A percentile compares a stretch with the other conserved stretches of the same genome.
Conservation (phyloP, 2,888 invertebrate species). For the Amorpha juglandis region DNA sequence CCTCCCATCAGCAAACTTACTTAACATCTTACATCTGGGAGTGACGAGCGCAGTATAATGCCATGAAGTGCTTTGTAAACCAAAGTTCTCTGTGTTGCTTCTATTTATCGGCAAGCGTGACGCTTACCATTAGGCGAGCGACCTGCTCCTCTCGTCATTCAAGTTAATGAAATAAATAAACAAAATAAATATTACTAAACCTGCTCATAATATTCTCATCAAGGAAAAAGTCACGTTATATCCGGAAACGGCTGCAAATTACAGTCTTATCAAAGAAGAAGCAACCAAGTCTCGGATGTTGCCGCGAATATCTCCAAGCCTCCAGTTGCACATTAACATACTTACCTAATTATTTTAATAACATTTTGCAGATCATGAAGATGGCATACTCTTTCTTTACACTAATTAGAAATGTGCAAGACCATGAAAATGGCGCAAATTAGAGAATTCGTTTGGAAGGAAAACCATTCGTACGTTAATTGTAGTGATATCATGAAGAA, state of each 20-base stretch:
- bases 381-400: constrained; percentile 71
- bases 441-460: constrained; percentile 6
- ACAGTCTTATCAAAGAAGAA: constrained; percentile 15
- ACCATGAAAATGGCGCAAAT: constrained; percentile 31
- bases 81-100: too few relatives aligned
- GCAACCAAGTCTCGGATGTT: constrained; percentile 13
- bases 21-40: too few relatives aligned
- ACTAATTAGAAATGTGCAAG: constrained; percentile 58
- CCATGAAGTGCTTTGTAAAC: too few relatives aligned
- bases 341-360: constrained; percentile 25
- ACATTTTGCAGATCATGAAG: constrained; percentile 67
- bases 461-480: not conserved
- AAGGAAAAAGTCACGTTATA: constrained; percentile 1
- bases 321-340: constrained; percentile 10
- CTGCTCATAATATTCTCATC: not conserved
- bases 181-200: too few relatives aligned
- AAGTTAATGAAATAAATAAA: too few relatives aligned
- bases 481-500: not conserved
- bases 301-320: constrained; percentile 6
- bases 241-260: constrained; percentile 15
- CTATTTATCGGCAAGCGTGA: too few relatives aligned
- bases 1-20: too few relatives aligned
- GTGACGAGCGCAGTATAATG: too few relatives aligned
- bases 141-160: too few relatives aligned
- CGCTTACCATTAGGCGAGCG: too few relatives aligned